These are phyloP conservation scores for Anhinga anhinga DNA, from an alignment of 2,113 vertebrate species.

Conservation along the genomic window DNA sequence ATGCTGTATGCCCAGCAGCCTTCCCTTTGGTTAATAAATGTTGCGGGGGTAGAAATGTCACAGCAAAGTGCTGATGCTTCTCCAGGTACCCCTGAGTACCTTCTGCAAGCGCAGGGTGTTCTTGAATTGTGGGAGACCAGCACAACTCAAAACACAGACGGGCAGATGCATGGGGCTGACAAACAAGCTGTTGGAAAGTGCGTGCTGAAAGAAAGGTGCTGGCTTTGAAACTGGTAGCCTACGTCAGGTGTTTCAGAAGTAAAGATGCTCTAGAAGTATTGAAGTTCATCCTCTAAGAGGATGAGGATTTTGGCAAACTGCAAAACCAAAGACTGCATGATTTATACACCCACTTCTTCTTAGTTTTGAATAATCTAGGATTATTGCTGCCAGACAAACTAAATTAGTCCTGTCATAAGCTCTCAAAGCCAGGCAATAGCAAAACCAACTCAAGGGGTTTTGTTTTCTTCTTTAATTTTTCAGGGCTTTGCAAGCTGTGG, in stretches of 20 bases:
- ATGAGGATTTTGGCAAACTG: not conserved
- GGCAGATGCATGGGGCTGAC: not conserved
- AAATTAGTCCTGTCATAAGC: slow-evolving; percentile 38
- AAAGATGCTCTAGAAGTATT: not conserved
- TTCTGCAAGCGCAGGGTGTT: not conserved
- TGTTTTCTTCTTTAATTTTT: slow-evolving; percentile 4
- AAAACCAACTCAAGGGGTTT: slow-evolving; percentile 8
- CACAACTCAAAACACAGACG: not conserved
- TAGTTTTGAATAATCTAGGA: slow-evolving; percentile 32
- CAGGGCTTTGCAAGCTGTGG: slow-evolving; percentile 12
- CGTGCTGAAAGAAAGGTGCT: not conserved
- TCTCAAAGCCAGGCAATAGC: slow-evolving; percentile 16
- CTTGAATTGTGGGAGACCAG: not conserved
- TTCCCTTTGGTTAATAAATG: not conserved
- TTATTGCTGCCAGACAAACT: slow-evolving; percentile 32
- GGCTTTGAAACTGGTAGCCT: not conserved
- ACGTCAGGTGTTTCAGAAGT: not conserved
- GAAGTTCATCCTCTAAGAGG: not conserved
- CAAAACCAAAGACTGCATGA: not conserved
- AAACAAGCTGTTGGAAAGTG: not conserved
- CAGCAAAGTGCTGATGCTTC: not conserved
- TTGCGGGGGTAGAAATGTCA: not conserved
- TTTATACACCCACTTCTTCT: slow-evolving; percentile 27
- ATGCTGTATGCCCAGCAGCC: not conserved
- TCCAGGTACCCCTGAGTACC: not conserved